Evolutionary conservation across 2,888 invertebrate species (phyloP).

Genomic region (Cryptocheilus praepositus): DNA sequence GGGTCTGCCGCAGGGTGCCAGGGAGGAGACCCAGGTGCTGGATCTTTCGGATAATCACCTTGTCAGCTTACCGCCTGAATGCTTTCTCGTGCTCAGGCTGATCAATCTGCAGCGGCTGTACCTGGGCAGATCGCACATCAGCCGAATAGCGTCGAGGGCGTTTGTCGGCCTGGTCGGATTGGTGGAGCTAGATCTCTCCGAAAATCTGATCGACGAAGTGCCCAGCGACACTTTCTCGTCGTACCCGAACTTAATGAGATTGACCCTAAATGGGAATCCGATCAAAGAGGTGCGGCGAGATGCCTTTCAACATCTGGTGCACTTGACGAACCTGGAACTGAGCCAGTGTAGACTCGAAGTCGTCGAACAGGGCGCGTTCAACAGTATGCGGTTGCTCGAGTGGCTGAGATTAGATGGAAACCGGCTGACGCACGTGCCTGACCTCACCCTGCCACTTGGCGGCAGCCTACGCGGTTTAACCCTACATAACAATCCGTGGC

Average conservation of each 20-base stretch:
- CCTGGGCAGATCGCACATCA: slow-evolving; percentile 86
- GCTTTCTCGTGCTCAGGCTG: slow-evolving; percentile 86
- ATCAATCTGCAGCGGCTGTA: slow-evolving; percentile 92
- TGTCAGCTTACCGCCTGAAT: slow-evolving; percentile 85
- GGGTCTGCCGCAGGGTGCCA: slow-evolving; percentile 86
- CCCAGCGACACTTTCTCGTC: slow-evolving; percentile 88
- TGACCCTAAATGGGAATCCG: slow-evolving; percentile 88
- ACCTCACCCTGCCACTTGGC: slow-evolving; percentile 77
- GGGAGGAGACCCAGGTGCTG: slow-evolving; percentile 90
- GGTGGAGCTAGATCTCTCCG: slow-evolving; percentile 91
- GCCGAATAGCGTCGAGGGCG: slow-evolving; percentile 86
- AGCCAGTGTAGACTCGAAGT: slow-evolving; percentile 86
- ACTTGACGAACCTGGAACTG: slow-evolving; percentile 87
- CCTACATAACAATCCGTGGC: slow-evolving; percentile 91
- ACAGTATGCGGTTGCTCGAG: slow-evolving; percentile 87
- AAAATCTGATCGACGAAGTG: slow-evolving; percentile 86
- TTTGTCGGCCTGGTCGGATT: slow-evolving; percentile 91
- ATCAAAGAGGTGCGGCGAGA: slow-evolving; percentile 83
- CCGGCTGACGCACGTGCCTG: slow-evolving; percentile 81
- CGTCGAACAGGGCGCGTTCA: slow-evolving; percentile 88
- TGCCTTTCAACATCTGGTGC: slow-evolving; percentile 85
- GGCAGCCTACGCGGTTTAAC: slow-evolving; percentile 86
- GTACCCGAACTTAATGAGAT: slow-evolving; percentile 88
- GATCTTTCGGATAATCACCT: slow-evolving; percentile 90
- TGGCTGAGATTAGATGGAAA: slow-evolving; percentile 91